Evolutionary conservation across 2,888 invertebrate genomes (phyloP), one percentile per base, ranked within the genome.

Genomic region (Phaonia tiefii): DNA sequence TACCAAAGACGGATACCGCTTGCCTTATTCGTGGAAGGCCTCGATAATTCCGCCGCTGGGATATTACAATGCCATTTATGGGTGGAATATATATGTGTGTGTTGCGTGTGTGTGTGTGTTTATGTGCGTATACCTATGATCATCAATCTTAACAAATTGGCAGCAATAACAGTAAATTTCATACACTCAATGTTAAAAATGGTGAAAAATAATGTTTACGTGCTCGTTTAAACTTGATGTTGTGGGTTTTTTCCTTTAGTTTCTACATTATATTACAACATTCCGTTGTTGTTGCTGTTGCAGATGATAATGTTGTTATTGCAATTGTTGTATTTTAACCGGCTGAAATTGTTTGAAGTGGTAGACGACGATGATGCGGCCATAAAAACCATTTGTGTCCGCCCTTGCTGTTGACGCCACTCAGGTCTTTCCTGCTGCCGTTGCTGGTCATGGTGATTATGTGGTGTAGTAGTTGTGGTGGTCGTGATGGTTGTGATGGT

Each of bases 121-220:
- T 31, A 8, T 31, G 3, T 2, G 10, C 17, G 31, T 17, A 8
- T 31, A 49, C 10, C 26, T 26, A 65, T 65, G 65, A 70, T 80
- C 76, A 80, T 80, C 73, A 80, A 80, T 80, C 69, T 70, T 80
- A 49, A 44, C 17, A 76, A 80, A 82, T 75, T 79, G 72, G 51
- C 78, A 81, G 74, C 60, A 75, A 69, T 65, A 82, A 75, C 58
- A 58, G 72, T 69, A 72, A 75, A 79, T 79, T 73, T 65, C 79
- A 69, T 81, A 20, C 42, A 51, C 31, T 67, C 74, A 74, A 46
- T 51, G 31, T 46, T 10, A 39, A 42, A 70, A 44, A 74, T 65
- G 65, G 46, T 20, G 39, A 37, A 71, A 58, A 46, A 58, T 44
- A 65, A 58, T 60, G 39, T 76, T 72, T 63, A 65, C 63, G 75